Evolutionary conservation across 2,888 invertebrate genomes (phyloP).

Genomic region (Drosophila pegasa): DNA sequence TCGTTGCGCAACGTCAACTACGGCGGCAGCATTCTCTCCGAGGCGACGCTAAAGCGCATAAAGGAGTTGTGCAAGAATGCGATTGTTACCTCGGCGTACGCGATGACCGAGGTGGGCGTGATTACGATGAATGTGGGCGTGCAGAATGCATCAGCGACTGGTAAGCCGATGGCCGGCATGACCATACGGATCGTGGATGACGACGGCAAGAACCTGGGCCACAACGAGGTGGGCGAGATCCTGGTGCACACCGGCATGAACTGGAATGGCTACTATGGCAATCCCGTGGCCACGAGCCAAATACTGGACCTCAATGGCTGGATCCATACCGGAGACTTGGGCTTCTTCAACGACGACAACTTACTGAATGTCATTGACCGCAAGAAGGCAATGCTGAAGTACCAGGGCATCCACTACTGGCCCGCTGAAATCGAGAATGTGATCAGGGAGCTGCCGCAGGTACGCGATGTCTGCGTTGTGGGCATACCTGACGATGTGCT

Average conservation of each 20-base stretch:
- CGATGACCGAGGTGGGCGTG: constrained; percentile 63
- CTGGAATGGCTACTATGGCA: constrained; percentile 81
- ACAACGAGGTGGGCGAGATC: constrained; percentile 77
- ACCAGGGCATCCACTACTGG: constrained; percentile 61
- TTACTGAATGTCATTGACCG: constrained; percentile 73
- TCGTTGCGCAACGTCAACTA: constrained; percentile 51
- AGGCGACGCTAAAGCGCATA: constrained; percentile 27
- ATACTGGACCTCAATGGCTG: constrained; percentile 74
- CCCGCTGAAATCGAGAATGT: constrained; percentile 76
- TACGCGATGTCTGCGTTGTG: constrained; percentile 70
- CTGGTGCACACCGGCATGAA: constrained; percentile 40
- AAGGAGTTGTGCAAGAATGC: constrained; percentile 47
- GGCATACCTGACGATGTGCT: constrained; percentile 47
- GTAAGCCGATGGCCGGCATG: constrained; percentile 56
- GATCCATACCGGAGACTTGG: constrained; percentile 81
- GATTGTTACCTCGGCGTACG: constrained; percentile 50
- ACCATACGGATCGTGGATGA: constrained; percentile 72
- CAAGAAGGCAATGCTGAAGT: constrained; percentile 79
- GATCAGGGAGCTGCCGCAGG: constrained; percentile 67
- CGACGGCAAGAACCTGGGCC: constrained; percentile 57
- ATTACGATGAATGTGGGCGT: constrained; percentile 46
- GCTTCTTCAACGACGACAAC: constrained; percentile 77
- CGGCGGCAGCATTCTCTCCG: constrained; percentile 52
- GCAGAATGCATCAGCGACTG: constrained; percentile 60
- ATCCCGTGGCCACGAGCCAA: constrained; percentile 63